Conservation (phyloP, 2,888 invertebrate genomes). For the Tetrapedia diversipes region DNA sequence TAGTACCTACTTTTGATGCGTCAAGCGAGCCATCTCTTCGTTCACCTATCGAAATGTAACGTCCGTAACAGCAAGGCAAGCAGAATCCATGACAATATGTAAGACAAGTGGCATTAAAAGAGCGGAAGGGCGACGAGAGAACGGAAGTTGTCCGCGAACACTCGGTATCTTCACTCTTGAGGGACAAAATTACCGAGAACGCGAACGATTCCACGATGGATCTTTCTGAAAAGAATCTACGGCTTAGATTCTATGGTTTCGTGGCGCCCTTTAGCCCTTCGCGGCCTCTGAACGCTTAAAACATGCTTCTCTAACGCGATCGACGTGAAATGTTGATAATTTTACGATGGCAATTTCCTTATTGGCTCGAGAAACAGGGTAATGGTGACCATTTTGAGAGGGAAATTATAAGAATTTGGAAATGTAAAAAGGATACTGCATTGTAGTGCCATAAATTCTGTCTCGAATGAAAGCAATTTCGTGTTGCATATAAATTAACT, state of each 20-base stretch:
- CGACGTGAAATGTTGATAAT: not conserved
- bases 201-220: constrained; percentile 28
- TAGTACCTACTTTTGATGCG: constrained; percentile 1
- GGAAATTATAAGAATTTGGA: not conserved
- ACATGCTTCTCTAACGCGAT: not conserved
- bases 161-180: not conserved
- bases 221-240: constrained; percentile 37
- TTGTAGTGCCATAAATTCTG: too few species aligned
- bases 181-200: not conserved
- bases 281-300: not conserved
- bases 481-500: too few species aligned
- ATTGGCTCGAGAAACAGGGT: not conserved
- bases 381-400: not conserved
- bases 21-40: constrained; percentile 1
- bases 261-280: constrained; percentile 20
- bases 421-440: too few species aligned
- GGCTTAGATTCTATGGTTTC: constrained; percentile 19
- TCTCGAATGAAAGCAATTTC: too few species aligned
- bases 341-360: not conserved
- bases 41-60: not conserved
- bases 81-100: constrained; percentile 49
- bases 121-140: not conserved
- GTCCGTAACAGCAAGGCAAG: not conserved
- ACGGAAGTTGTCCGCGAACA: not conserved
- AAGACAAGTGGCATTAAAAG: constrained; percentile 33